phyloP scores from a whole-genome alignment of 2,797 vertebrate genomes.

The Pseudochirops corinnae region DNA sequence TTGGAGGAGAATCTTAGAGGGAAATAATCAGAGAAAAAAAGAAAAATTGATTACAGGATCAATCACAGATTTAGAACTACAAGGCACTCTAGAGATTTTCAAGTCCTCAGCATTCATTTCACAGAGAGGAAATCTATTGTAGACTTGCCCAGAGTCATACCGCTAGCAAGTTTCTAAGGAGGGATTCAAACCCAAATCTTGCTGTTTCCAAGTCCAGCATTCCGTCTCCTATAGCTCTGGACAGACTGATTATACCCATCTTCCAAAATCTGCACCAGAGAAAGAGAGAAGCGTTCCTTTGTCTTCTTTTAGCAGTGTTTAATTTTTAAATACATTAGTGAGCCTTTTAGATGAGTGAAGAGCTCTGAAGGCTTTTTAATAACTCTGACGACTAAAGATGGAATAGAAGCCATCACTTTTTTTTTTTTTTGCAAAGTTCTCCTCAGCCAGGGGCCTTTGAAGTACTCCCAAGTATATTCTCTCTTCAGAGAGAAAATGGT shows the following conservation, averaged over 20 bases:
- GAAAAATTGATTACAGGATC: neutral
- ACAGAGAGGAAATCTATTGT: neutral
- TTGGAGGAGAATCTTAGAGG: conserved; percentile 27
- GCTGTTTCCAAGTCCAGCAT: neutral
- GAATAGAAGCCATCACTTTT: conserved; percentile 69
- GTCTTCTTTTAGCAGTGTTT: conserved; percentile 68
- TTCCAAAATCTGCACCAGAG: neutral
- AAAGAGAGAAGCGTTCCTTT: neutral
- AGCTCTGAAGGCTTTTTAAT: conserved; percentile 75
- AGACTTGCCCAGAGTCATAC: neutral
- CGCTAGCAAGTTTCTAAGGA: neutral
- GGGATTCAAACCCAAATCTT: neutral
- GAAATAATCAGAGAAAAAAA: conserved; percentile 36
- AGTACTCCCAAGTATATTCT: conserved; percentile 77
- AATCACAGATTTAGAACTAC: neutral
- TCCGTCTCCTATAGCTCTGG: neutral
- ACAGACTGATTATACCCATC: neutral
- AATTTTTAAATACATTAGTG: conserved; percentile 77
- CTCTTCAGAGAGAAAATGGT: conserved; percentile 81
- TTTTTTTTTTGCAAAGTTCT: conserved; percentile 71
- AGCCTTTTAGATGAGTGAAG: conserved; percentile 74
- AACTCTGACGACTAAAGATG: conserved; percentile 79
- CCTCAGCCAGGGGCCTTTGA: conserved; percentile 72
- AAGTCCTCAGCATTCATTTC: neutral
- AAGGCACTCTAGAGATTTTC: neutral